Conservation (phyloP, 2,888 invertebrate species). For the Drosophila nigritarsus region DNA sequence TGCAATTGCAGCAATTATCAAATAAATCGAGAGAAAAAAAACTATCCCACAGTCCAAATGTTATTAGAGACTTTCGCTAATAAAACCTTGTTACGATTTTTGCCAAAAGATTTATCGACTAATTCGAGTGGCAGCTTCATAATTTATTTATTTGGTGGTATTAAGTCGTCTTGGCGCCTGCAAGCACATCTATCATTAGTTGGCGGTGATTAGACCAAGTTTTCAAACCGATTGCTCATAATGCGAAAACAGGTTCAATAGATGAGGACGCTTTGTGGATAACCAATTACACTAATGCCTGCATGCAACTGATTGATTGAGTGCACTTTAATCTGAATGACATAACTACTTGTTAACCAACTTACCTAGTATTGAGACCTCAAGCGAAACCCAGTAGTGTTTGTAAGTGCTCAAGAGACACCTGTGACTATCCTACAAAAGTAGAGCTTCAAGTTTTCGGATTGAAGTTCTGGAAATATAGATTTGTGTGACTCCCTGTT, state of each 20-base stretch:
- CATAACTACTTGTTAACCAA: background rate
- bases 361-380: background rate
- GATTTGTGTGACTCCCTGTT: background rate
- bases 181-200: conserved; percentile 62
- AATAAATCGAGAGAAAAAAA: conserved; percentile 4
- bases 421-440: background rate
- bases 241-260: conserved; percentile 1
- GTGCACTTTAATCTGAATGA: conserved; percentile 1
- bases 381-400: background rate
- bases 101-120: conserved; percentile 79
- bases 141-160: conserved; percentile 72
- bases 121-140: conserved; percentile 72
- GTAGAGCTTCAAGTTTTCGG: background rate
- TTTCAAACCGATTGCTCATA: background rate
- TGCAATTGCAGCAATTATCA: conserved; percentile 22
- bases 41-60: conserved; percentile 15
- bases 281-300: background rate
- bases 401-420: background rate
- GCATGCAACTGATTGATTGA: background rate
- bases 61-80: background rate
- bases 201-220: conserved; percentile 50
- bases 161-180: conserved; percentile 61
- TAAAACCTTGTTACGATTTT: conserved; percentile 36
- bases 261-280: background rate
- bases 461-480: background rate